Evolutionary conservation across 2,888 invertebrate species (phyloP), one percentile per base, ranked within the genome.

Genomic region (Pyrrhosoma nymphula): DNA sequence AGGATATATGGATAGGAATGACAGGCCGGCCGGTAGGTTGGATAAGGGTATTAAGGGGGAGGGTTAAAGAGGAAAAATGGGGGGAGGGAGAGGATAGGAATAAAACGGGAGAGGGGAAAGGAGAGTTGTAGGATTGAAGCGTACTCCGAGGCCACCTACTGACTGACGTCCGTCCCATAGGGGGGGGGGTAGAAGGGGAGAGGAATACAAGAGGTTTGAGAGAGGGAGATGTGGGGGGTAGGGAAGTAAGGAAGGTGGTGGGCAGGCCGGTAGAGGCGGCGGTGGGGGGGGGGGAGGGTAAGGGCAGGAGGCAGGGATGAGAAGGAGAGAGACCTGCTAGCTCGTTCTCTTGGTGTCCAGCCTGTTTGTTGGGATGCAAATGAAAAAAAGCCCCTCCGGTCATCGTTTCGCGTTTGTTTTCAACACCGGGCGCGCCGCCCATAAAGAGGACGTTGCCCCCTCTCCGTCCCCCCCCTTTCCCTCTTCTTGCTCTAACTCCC

Each of bases 351-450:
- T 18, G 69, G 93, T 93, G 93, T 93, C 91, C 93, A 93, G 93
- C 93, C 93, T 93, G 93, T 93, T 93, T 69, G 93, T 93, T 69
- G 93, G 69, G 93, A 93, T 93, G 93, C 93, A 93, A 93, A 93
- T 93, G 93, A 93, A 93, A 93, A 93, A 93, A 93, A 93, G 93
- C 63, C 93, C 93, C 93, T 69, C 35, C 93, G 93, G 93, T 93
- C 93, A 93, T 93, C 93, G 69, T 93, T 93, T 93, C 69, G 93
- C 93, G 93, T 93, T 93, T 93, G 93, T 93, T 93, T 93, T 93
- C 93, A 93, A 35, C 93, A 93, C 69, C 75, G 93, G 93, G 93
- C 93, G 93, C 93, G 93, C 93, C 93, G 93, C 93, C 93, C 93
- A 93, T 93, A 93, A 93, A 93, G 69, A 63, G 93, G 93, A 26